Evolutionary conservation across 2,888 invertebrate genomes (phyloP).

Genomic region (Laspeyria flexula): DNA sequence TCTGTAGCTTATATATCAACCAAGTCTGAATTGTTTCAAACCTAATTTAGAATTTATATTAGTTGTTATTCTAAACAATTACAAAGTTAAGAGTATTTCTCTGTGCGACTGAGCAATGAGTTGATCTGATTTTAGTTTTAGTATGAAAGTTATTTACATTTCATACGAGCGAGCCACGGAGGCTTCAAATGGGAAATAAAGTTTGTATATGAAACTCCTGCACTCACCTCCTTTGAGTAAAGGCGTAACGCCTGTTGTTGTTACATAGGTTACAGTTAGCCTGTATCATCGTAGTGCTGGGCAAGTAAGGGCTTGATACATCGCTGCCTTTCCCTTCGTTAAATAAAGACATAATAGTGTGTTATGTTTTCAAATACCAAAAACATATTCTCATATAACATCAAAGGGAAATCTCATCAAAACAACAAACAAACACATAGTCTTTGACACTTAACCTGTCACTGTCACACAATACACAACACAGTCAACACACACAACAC

Average conservation of each 20-base stretch:
- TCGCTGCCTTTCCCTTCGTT: no score
- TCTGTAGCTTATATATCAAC: conserved; percentile 31
- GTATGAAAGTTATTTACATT: no score
- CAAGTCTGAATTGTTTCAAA: conserved; percentile 19
- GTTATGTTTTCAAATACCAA: not conserved
- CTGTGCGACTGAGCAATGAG: no score
- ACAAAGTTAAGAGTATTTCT: conserved; percentile 6
- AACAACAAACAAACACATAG: conserved; percentile 5
- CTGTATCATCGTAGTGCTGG: no score
- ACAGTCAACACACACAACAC: conserved; percentile 9
- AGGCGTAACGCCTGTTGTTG: no score
- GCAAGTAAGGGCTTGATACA: no score
- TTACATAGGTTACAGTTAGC: no score
- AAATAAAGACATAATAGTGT: not conserved
- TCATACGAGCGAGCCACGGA: no score
- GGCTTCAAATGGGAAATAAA: no score
- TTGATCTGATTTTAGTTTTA: no score
- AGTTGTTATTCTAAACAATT: not conserved
- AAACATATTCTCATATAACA: not conserved
- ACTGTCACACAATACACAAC: conserved; percentile 22
- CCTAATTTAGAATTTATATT: conserved; percentile 11
- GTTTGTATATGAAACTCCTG: no score
- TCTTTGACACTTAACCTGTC: conserved; percentile 8
- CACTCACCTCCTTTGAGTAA: no score
- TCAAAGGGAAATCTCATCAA: not conserved